Conservation (phyloP, 2,113 vertebrate species). For the Henicopernis longicauda region DNA sequence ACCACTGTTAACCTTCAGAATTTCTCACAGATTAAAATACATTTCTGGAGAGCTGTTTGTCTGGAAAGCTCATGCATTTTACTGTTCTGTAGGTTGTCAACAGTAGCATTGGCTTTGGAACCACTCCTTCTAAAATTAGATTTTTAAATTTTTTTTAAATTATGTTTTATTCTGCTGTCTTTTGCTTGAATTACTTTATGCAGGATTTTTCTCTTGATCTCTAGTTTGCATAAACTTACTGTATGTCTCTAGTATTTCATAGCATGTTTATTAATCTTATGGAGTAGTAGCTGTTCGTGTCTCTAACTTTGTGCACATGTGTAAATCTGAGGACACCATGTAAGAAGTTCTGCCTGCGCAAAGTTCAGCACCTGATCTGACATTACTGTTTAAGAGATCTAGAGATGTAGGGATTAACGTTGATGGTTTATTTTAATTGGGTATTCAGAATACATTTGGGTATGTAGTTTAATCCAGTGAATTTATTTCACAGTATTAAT, state of each 20-base stretch:
- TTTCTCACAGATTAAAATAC: background rate
- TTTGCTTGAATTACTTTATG: background rate
- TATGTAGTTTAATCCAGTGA: background rate
- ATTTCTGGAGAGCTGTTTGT: background rate
- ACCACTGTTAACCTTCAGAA: background rate
- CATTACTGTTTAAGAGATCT: background rate
- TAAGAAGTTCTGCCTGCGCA: background rate
- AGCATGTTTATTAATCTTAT: background rate
- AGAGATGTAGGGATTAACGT: accelerated
- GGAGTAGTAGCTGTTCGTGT: background rate
- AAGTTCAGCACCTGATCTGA: background rate
- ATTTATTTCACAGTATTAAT: background rate
- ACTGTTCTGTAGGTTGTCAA: background rate
- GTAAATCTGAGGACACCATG: background rate
- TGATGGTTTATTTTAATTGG: background rate
- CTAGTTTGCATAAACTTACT: background rate
- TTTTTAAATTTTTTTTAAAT: background rate
- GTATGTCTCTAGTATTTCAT: background rate
- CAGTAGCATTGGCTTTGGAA: background rate
- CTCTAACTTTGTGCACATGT: background rate
- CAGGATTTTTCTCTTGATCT: background rate
- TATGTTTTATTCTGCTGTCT: background rate
- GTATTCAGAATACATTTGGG: background rate
- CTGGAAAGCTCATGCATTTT: background rate
- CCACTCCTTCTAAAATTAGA: background rate